Percentiles rank a stretch among this genome's conserved stretches.
phyloP scores from a whole-genome alignment of 64 coral and sea anemone genomes.

The Trachythela sp. region DNA sequence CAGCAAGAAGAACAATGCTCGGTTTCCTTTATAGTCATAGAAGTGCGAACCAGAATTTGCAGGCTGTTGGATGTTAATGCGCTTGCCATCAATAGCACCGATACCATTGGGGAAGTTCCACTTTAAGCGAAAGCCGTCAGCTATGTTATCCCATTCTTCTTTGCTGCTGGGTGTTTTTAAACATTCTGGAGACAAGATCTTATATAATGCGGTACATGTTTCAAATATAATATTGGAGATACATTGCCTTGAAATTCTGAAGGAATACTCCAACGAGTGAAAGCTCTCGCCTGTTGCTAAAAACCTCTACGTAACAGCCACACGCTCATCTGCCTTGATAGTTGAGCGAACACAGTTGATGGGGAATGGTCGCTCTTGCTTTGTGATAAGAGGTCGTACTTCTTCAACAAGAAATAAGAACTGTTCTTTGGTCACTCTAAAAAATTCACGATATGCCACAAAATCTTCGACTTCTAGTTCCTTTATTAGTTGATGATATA shows the following conservation, averaged over 20 bases:
- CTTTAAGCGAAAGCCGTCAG: background rate
- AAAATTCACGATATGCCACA: no score
- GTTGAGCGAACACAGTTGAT: no score
- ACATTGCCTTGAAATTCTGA: background rate
- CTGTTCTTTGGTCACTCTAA: no score
- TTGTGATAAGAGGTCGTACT: no score
- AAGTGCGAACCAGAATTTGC: background rate
- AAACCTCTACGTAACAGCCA: no score
- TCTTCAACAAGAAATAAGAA: no score
- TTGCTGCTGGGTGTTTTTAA: background rate
- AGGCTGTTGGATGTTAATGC: background rate
- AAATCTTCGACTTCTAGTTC: no score
- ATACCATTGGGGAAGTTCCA: constrained; percentile 17
- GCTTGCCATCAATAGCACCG: constrained; percentile 9
- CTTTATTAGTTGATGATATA: no score
- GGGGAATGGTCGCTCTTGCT: no score
- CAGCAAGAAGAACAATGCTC: background rate
- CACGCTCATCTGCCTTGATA: no score
- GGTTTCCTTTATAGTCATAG: background rate
- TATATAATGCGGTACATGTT: constrained; percentile 20
- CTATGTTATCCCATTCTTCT: background rate
- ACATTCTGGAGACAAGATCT: background rate
- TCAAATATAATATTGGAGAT: background rate
- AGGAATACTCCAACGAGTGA: no score
- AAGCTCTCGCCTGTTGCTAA: no score